Percentiles rank a stretch among this genome's conserved stretches.
Conservation (phyloP, 2,113 vertebrate species). For the Arenaria interpres region DNA sequence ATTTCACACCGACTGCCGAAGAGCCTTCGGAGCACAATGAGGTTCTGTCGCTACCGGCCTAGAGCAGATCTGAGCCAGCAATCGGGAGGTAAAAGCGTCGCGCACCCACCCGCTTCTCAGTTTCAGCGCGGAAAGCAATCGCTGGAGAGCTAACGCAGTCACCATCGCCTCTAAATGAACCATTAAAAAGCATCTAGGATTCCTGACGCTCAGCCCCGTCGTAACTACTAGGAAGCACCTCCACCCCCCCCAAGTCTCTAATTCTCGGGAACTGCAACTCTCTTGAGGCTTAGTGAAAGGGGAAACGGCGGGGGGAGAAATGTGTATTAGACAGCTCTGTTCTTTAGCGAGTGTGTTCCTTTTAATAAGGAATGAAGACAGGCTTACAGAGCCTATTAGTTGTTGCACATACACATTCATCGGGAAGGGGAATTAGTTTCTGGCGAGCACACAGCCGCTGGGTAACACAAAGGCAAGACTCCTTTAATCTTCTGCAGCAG, state of each 20-base stretch:
- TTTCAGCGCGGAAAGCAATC: background rate
- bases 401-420: background rate
- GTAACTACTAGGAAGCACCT: background rate
- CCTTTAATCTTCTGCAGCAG: slow-evolving; percentile 44
- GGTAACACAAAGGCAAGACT: slow-evolving; percentile 3
- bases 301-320: background rate
- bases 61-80: background rate
- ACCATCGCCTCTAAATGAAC: background rate
- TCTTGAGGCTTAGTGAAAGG: background rate
- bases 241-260: background rate
- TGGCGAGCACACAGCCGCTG: background rate
- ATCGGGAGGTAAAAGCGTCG: background rate
- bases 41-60: background rate
- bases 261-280: background rate
- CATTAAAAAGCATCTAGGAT: background rate
- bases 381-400: slow-evolving; percentile 10
- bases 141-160: background rate
- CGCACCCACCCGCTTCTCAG: background rate
- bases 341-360: background rate
- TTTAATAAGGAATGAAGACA: background rate
- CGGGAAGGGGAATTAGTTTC: slow-evolving; percentile 20
- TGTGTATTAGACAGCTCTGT: background rate
- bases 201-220: background rate
- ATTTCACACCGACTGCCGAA: slow-evolving; percentile 1
- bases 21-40: background rate